A percentile compares a stretch with the other conserved stretches of the same genome.
phyloP scores from a whole-genome alignment of 53 echinoderm and acorn worm species.

The Temnopleurus reevesii region DNA sequence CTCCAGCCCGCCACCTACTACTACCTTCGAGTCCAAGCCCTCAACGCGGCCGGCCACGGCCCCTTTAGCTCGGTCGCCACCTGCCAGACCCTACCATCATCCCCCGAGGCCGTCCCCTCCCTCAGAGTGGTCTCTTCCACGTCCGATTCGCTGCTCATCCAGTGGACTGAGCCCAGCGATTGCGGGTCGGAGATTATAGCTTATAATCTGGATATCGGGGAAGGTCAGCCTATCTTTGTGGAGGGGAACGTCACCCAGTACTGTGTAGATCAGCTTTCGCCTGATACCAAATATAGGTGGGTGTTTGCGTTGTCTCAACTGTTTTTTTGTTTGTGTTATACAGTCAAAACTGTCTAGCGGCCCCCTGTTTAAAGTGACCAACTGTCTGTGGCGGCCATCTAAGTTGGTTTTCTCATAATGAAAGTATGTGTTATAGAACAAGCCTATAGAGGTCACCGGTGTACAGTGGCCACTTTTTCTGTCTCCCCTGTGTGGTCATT shows the following conservation, averaged over 20 bases:
- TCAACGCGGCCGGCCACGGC: conserved; percentile 93
- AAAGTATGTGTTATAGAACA: too few relatives aligned
- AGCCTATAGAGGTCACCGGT: too few relatives aligned
- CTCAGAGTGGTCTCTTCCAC: conserved; percentile 90
- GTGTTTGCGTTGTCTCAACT: too few relatives aligned
- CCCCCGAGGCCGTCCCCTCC: conserved; percentile 92
- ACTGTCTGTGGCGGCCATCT: too few relatives aligned
- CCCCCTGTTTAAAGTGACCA: too few relatives aligned
- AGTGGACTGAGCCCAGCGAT: conserved; percentile 94
- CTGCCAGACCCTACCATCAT: conserved; percentile 89
- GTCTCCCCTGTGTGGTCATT: too few relatives aligned
- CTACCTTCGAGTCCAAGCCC: conserved; percentile 97
- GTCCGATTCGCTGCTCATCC: conserved; percentile 86
- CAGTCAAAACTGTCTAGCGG: too few relatives aligned
- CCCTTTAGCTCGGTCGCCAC: conserved; percentile 93
- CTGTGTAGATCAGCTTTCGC: conserved; percentile 90
- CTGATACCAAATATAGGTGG: conserved; percentile 98
- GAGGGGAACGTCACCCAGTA: conserved; percentile 91
- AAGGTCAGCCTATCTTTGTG: conserved; percentile 76
- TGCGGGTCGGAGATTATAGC: conserved; percentile 94
- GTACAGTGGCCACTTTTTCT: too few relatives aligned
- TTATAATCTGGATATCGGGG: conserved; percentile 95
- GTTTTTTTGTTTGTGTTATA: too few relatives aligned
- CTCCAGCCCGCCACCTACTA: conserved; percentile 95
- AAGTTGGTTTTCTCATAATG: too few relatives aligned